These are phyloP conservation scores for Brachionus koreanus DNA, from an alignment of 1,140 invertebrate species.

Conservation along the genomic window DNA sequence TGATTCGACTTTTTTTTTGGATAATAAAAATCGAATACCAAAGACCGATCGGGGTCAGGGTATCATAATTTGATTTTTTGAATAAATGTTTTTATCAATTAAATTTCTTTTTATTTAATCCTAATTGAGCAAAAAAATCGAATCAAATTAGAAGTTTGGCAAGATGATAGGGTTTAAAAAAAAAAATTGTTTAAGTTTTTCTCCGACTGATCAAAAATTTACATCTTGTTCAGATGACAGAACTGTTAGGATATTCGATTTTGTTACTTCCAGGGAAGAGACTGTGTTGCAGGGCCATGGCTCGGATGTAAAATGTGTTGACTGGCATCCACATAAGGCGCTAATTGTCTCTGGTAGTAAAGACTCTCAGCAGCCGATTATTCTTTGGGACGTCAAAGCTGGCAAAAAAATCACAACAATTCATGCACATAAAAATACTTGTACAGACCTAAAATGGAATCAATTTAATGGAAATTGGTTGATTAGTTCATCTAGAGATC, in stretches of 20 bases:
- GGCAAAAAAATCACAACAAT: constrained; percentile 69
- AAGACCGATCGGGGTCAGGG: background rate
- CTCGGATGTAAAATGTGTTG: constrained; percentile 97
- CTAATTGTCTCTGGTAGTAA: constrained; percentile 96
- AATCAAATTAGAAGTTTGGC: constrained; percentile 42
- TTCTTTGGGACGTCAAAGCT: constrained; percentile 97
- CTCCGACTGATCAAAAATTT: constrained; percentile 95
- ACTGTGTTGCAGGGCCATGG: constrained; percentile 91
- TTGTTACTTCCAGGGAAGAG: constrained; percentile 92
- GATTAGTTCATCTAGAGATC: constrained; percentile 94
- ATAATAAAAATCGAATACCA: constrained; percentile 15
- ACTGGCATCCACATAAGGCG: constrained; percentile 97
- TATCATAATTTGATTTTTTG: constrained; percentile 15
- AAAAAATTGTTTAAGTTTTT: constrained; percentile 71
- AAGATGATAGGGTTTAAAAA: background rate
- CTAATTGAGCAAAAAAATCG: constrained; percentile 54
- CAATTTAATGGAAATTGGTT: constrained; percentile 94
- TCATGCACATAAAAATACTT: constrained; percentile 97
- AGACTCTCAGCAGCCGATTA: constrained; percentile 98
- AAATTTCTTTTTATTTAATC: constrained; percentile 46
- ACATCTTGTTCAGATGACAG: constrained; percentile 98
- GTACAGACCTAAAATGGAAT: constrained; percentile 99
- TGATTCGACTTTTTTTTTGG: constrained; percentile 28
- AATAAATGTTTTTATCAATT: background rate
- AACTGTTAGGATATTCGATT: constrained; percentile 96